A percentile compares a stretch with the other conserved stretches of the same genome.
Evolutionary conservation across 2,113 vertebrate genomes (phyloP).

Genomic region (Clarias magur): DNA sequence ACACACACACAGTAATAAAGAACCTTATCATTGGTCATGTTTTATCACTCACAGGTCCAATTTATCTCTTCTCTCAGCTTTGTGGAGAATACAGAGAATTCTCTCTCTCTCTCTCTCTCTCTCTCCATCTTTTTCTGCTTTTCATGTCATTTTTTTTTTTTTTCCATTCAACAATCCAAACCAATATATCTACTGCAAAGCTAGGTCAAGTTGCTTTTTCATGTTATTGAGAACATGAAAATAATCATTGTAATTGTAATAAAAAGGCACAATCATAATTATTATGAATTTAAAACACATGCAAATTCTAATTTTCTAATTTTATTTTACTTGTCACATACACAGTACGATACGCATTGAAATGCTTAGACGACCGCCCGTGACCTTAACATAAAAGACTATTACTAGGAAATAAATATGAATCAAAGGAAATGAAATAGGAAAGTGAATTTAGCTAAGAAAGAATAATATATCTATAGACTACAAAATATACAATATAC

Average conservation of each 20-base stretch:
- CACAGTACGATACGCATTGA: no score
- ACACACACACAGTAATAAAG: conserved; percentile 1
- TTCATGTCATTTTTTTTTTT: not conserved
- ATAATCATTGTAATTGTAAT: no score
- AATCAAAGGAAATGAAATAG: no score
- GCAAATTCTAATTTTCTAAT: not conserved
- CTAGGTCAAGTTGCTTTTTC: not conserved
- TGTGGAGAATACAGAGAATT: not conserved
- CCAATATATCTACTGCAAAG: not conserved
- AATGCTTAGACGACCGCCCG: no score
- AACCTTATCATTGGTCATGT: conserved; percentile 16
- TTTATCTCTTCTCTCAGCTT: conserved; percentile 30
- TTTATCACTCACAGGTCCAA: conserved; percentile 34
- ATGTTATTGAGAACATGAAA: not conserved
- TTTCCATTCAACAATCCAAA: not conserved
- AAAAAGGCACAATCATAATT: not conserved
- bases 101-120: not conserved
- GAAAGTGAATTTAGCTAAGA: no score
- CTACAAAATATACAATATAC: no score
- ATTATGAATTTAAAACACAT: not conserved
- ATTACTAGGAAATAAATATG: no score
- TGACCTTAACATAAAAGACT: no score
- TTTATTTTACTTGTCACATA: no score
- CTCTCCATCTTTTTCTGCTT: not conserved
- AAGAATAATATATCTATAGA: no score